Conservation (phyloP, 2,113 vertebrate species). For the Amphilophus citrinellus region DNA sequence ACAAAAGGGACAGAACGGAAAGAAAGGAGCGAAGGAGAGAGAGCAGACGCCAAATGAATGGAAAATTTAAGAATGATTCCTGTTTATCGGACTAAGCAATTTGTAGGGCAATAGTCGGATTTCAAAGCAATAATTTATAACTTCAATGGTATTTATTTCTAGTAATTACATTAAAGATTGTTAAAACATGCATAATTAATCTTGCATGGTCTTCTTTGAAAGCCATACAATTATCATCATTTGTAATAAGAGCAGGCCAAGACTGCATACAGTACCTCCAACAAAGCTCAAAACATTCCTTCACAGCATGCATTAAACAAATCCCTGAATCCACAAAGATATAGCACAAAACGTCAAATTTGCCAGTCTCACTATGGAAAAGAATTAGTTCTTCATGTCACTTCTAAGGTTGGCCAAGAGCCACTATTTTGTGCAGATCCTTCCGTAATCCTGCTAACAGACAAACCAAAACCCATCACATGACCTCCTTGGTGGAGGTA, state of each 20-base stretch:
- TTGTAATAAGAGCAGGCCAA: slow-evolving; percentile 7
- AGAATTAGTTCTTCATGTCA: not conserved
- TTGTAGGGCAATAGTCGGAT: not conserved
- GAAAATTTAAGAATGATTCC: not conserved
- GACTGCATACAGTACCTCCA: not conserved
- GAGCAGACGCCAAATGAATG: not conserved
- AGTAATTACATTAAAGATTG: not conserved
- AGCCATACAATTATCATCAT: not conserved
- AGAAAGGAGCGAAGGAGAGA: not conserved
- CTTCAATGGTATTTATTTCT: not conserved
- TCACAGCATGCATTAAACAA: not conserved
- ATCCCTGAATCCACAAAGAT: not conserved
- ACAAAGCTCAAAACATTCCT: not conserved
- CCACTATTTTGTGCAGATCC: too few relatives aligned
- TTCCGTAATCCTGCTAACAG: not conserved
- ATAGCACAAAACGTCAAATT: not conserved
- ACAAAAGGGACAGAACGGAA: slow-evolving; percentile 17
- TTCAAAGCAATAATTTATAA: not conserved
- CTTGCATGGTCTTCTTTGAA: not conserved
- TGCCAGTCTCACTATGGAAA: not conserved
- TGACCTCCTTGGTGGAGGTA: not conserved
- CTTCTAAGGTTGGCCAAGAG: not conserved
- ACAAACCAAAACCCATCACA: not conserved
- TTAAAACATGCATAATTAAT: slow-evolving; percentile 14
- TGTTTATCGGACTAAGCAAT: not conserved